Percentiles rank a stretch among this genome's conserved stretches.
These are phyloP conservation scores for Daktulosphaira vitifoliae DNA, from an alignment of 1,140 invertebrate genomes.

Conservation along the genomic window DNA sequence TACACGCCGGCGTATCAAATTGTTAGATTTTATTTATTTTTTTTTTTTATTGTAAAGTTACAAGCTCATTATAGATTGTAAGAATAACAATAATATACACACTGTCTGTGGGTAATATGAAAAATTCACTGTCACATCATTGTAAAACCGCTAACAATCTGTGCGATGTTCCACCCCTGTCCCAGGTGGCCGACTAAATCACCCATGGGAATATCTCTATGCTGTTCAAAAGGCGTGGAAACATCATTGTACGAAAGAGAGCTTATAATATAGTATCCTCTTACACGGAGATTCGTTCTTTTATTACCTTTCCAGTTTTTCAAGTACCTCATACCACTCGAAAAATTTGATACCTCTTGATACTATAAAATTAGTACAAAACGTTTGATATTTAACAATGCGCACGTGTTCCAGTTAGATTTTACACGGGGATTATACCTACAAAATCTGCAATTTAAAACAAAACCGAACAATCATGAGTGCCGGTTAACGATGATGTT, in stretches of 20 bases:
- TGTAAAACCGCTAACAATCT: not conserved
- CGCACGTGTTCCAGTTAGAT: not conserved
- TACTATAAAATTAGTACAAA: conserved; percentile 9
- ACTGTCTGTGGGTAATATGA: not conserved
- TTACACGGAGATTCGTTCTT: not conserved
- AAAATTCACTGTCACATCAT: conserved; percentile 16
- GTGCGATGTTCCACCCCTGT: not conserved
- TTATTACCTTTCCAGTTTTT: conserved; percentile 21
- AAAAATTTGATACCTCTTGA: not conserved
- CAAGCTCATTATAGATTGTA: no score
- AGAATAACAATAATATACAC: not conserved
- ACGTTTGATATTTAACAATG: not conserved
- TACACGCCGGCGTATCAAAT: no score
- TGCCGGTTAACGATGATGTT: no score
- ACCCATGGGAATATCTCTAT: conserved; percentile 14
- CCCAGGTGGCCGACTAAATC: not conserved
- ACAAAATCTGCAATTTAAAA: no score
- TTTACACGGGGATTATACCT: no score
- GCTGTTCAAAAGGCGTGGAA: not conserved
- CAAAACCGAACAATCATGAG: no score
- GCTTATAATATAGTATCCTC: not conserved
- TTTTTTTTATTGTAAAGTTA: no score
- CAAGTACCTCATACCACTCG: not conserved
- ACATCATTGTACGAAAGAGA: no score
- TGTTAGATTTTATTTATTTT: no score